Evolutionary conservation across 2,888 invertebrate genomes (phyloP), one percentile per base, ranked within the genome.

Genomic region (Protodeltote pygarga): DNA sequence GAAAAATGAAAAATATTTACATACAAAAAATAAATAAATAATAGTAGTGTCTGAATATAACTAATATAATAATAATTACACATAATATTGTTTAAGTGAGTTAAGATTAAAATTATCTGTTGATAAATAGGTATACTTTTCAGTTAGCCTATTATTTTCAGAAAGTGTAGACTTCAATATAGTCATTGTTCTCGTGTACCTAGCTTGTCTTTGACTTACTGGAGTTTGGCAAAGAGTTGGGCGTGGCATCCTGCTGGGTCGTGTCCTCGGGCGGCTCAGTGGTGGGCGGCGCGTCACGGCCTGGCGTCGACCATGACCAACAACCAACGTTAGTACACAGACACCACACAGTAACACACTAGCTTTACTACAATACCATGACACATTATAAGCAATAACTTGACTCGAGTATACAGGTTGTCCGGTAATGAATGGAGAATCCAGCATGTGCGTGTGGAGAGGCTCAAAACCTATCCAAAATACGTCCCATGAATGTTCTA

Each of bases 301-400:
- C 84, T 83, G 81, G 61, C 77, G 73, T 75, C 71, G 78, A 75
- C 75, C 77, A 75, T 72, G 71, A 74, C 75, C 74, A 77, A 79
- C 67, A 73, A 72, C 53, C 62, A 69, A 58, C 73, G 87, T 88
- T 87, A 89, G 86, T 85, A 73, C 71, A 81, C 79, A 79, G 71
- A 72, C 77, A 73, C 73, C 77, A 73, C 65, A 59, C 57, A 60
- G 20, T 50, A 32, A 68, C 45, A 64, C 65, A 60, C 61, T 58
- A 54, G 20, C 14, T 52, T 46, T 42, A 52, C 41, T 21, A 38
- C 34, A 33, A 35, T 40, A 60, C 32, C 32, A 31, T 17, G 17
- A 38, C 40, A 40, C 21, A 33, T 42, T 29, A 50, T 15, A 14
- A 16, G 37, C 17, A 37, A 51, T 14, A 32, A 3, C 33, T 54